Conservation (phyloP, 2,888 invertebrate genomes). For the Lasioglossum leucozonium region DNA sequence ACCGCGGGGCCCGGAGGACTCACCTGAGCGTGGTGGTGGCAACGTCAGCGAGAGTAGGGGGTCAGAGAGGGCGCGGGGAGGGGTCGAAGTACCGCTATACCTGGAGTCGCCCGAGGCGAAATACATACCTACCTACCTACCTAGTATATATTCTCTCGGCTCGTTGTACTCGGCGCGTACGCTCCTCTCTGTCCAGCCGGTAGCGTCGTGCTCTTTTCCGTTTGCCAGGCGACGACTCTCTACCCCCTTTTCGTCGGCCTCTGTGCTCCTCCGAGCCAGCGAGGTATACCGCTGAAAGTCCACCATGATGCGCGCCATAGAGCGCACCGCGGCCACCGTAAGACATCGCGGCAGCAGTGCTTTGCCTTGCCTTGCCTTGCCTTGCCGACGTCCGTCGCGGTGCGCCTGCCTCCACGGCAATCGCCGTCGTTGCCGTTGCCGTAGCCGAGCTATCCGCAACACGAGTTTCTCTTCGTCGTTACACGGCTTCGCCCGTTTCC, state of each 20-base stretch:
- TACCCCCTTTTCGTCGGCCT: constrained; percentile 55
- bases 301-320: constrained; percentile 77
- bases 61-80: constrained; percentile 68
- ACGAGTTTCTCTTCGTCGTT: constrained; percentile 1
- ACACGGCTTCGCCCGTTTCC: constrained; percentile 7
- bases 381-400: constrained; percentile 63
- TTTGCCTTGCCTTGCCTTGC: constrained; percentile 67
- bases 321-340: constrained; percentile 71
- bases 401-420: constrained; percentile 26
- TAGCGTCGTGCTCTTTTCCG: constrained; percentile 23
- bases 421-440: constrained; percentile 9
- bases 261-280: constrained; percentile 38
- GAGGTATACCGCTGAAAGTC: constrained; percentile 70
- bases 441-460: background rate
- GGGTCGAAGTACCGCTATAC: constrained; percentile 83
- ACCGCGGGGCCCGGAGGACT: constrained; percentile 29
- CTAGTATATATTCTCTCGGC: constrained; percentile 73
- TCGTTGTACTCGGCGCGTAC: constrained; percentile 55
- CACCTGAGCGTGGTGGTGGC: constrained; percentile 42
- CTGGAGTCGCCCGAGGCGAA: constrained; percentile 81
- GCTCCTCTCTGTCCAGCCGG: constrained; percentile 20
- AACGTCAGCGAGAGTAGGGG: constrained; percentile 55
- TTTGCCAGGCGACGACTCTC: constrained; percentile 30
- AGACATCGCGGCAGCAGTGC: constrained; percentile 60
- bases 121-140: constrained; percentile 84